Evolutionary conservation across 1,140 invertebrate genomes (phyloP), one percentile per base, ranked within the genome.

Genomic region (Ceratitis capitata): DNA sequence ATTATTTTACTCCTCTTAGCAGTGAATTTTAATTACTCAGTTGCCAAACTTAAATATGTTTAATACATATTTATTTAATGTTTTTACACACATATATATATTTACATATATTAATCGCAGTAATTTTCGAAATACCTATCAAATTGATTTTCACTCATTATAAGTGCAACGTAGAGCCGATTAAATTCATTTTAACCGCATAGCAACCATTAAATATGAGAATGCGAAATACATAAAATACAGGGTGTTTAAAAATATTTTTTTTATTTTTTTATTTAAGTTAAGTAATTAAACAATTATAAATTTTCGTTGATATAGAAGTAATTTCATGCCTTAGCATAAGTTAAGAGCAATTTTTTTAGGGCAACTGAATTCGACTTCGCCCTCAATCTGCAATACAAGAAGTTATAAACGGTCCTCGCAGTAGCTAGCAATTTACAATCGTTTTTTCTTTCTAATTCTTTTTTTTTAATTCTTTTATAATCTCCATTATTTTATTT

Each of bases 161-260:
- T 32, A 69, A n/a, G 35, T 69, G 32, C 32, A 39, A 39, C n/a
- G 32, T 7, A 69, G 39, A 69, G 61, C 61, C 61, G 61, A 69
- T 69, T 69, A 69, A 69, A 69, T 69, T 69, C 32, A 69, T 16
- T 69, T 3, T 69, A 69, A 69, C 61, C 61, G 32, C 35, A 69
- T 69, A 32, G 32, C 61, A 69, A 32, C 14, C 32, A n/a, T 39
- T 32, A 69, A 64, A 61, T 61, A 26, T 23, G 58, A 49, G n/a
- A n/a, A n/a, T 16, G 47, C 47, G 10, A n/a, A n/a, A 49, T 49
- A 23, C 9, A 3, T 5, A n/a, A 1, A n/a, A 5, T 56, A 56
- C 6, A 56, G 51, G 51, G n/a, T 56, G 51, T 1, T 56, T 56
- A 56, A 23, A 56, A n/a, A n/a, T n/a, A n/a, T 53, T 51, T 51